phyloP scores from a whole-genome alignment of 2,888 invertebrate genomes.

The Trissoscelio sp. region DNA sequence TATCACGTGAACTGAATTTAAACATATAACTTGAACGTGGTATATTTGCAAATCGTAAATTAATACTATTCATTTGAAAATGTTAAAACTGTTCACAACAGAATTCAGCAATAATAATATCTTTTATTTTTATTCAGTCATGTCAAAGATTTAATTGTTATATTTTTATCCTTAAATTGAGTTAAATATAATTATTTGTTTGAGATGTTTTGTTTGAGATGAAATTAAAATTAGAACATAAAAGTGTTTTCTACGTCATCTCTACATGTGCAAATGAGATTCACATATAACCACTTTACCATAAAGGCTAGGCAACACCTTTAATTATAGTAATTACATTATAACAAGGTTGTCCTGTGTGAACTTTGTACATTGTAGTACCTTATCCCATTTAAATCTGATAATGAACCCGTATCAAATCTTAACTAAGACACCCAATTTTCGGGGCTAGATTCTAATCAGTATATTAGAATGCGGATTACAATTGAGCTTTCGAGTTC shows the following conservation, averaged over 20 bases:
- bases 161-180: no score
- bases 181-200: no score
- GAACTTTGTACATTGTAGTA: conserved; percentile 41
- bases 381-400: conserved; percentile 38
- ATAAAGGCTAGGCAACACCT: conserved; percentile 29
- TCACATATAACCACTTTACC: conserved; percentile 32
- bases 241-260: background rate
- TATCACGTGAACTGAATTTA: background rate
- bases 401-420: conserved; percentile 52
- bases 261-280: conserved; percentile 21
- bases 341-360: conserved; percentile 37
- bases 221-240: background rate
- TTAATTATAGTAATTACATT: conserved; percentile 53
- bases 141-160: no score
- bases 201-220: background rate
- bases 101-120: no score
- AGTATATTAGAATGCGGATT: conserved; percentile 40
- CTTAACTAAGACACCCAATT: conserved; percentile 50
- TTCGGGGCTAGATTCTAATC: conserved; percentile 43
- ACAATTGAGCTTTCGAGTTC: conserved; percentile 17
- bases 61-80: background rate
- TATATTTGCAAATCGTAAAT: background rate
- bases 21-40: background rate
- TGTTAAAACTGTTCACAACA: no score
- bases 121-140: no score